Conservation (phyloP, 92 coral and sea anemone species). For the Desmophyllum pertusum region DNA sequence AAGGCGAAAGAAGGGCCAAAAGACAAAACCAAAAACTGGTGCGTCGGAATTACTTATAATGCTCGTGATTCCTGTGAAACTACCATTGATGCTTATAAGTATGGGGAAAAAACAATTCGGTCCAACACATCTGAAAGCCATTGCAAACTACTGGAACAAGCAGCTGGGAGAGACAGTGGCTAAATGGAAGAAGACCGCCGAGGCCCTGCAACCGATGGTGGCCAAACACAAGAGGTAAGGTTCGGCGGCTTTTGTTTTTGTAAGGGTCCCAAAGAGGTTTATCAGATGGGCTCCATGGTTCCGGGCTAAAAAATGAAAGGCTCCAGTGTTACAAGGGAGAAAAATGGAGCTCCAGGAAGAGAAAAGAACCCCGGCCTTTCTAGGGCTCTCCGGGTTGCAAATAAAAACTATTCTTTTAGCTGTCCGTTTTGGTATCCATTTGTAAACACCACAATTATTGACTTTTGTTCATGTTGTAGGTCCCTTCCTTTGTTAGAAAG, state of each 20-base stretch:
- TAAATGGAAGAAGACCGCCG: constrained; percentile 13
- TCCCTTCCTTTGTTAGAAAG: neutral
- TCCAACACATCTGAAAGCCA: neutral
- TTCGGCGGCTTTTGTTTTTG: no score
- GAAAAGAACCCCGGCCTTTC: no score
- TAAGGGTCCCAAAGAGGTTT: no score
- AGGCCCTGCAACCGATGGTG: neutral
- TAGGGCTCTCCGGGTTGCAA: no score
- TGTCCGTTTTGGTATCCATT: no score
- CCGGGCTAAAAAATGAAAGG: no score
- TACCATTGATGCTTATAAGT: neutral
- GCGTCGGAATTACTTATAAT: neutral
- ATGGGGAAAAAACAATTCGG: neutral
- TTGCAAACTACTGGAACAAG: constrained; percentile 20
- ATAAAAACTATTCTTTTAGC: no score
- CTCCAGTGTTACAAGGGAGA: no score
- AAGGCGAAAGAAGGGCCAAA: neutral
- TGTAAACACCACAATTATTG: no score
- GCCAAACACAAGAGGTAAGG: constrained; percentile 21
- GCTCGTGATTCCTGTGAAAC: neutral
- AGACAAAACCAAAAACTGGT: constrained; percentile 14
- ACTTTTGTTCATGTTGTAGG: neutral
- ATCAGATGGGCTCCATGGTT: no score
- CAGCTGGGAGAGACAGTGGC: constrained; percentile 19
- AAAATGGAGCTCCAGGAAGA: no score